Evolutionary conservation across 2,888 invertebrate species (phyloP).

Genomic region (Sylvicola cinctus): DNA sequence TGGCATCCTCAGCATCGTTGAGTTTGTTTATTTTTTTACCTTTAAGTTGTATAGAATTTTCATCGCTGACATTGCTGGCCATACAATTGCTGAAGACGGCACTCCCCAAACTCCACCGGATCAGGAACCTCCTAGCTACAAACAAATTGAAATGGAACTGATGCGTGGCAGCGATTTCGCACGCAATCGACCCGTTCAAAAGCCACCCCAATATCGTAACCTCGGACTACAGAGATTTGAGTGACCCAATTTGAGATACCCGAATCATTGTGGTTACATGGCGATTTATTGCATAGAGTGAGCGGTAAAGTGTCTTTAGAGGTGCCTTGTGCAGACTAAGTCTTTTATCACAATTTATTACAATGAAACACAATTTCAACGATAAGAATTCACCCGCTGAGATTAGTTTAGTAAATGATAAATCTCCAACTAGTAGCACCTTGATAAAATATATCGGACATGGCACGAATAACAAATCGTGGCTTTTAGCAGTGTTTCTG

Average conservation of each 20-base stretch:
- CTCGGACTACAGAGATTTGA: too few species aligned
- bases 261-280: neutral
- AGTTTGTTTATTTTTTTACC: conserved; percentile 31
- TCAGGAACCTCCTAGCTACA: neutral
- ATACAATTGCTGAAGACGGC: neutral
- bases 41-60: conserved; percentile 17
- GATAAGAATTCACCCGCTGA: too few species aligned
- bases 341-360: too few species aligned
- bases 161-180: neutral
- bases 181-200: neutral
- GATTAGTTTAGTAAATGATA: too few species aligned
- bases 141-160: neutral
- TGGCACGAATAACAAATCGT: too few species aligned
- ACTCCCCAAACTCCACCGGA: neutral
- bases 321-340: too few species aligned
- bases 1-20: conserved; percentile 30
- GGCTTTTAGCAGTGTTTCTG: too few species aligned
- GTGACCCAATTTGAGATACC: neutral
- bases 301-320: too few species aligned
- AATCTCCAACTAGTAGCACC: too few species aligned
- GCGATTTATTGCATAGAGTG: neutral
- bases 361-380: too few species aligned
- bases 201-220: neutral
- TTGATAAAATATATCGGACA: too few species aligned
- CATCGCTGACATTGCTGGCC: neutral